A percentile compares a stretch with the other conserved stretches of the same genome.
Evolutionary conservation across 1,140 invertebrate species (phyloP).

Genomic region (Diorhabda elongata): DNA sequence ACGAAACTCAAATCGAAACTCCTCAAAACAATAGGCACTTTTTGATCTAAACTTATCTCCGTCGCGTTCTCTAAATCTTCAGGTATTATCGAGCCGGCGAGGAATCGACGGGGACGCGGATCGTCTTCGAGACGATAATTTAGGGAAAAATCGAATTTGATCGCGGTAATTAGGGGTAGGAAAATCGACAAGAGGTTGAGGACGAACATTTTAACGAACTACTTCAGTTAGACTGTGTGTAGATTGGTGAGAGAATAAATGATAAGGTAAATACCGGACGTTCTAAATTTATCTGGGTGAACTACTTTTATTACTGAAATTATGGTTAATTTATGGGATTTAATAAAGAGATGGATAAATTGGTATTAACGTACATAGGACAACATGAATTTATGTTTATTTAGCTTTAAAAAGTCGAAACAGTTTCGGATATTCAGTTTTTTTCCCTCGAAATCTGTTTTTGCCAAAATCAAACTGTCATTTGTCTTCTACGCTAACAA

Average conservation of each 20-base stretch:
- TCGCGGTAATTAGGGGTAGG: conserved; percentile 1
- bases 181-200: not conserved
- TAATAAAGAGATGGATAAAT: too few species aligned
- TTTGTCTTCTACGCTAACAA: too few species aligned
- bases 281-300: conserved; percentile 11
- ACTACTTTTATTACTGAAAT: too few species aligned
- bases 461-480: too few species aligned
- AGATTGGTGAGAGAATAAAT: conserved; percentile 1
- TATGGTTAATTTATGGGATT: too few species aligned
- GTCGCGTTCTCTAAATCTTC: conserved; percentile 12
- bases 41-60: conserved; percentile 10
- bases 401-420: too few species aligned
- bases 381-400: too few species aligned
- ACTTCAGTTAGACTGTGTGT: conserved; percentile 5
- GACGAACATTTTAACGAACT: conserved; percentile 5
- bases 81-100: conserved; percentile 5
- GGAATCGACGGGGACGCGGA: conserved; percentile 4
- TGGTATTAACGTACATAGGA: too few species aligned
- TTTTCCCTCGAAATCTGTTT: too few species aligned
- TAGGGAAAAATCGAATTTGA: conserved; percentile 13
- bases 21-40: conserved; percentile 13
- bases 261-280: conserved; percentile 12
- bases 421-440: too few species aligned
- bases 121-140: conserved; percentile 8
- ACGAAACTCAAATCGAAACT: conserved; percentile 18